Evolutionary conservation across 2,797 vertebrate genomes (phyloP), one percentile per base, ranked within the genome.

Genomic region (Xiphorhynchus erythropygius): DNA sequence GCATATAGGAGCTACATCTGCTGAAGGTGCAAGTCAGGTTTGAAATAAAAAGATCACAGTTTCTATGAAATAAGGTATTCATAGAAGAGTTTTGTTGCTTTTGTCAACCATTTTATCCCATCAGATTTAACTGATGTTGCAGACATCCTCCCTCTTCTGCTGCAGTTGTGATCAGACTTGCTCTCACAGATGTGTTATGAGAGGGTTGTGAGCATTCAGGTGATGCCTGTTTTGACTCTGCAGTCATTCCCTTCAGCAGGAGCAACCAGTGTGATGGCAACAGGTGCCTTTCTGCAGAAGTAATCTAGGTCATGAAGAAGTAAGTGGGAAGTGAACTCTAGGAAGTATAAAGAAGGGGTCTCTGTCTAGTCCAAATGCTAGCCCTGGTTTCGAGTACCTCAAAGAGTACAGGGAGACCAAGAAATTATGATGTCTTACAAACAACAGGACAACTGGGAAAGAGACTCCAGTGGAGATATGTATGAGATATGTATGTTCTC

Each of bases 401-500:
- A n/a, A 10, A 75, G 18, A 30, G 63, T 49, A 73, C 5, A 62
- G 16, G 18, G 33, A 84, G 9, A 87, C 18, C 19, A 49, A 63
- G 44, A 63, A 80, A 71, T 52, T 28, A 17, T 5, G 5, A 28
- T 28, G 13, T 24, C 37, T 80, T 25, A 53, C 24, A 84, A 75
- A 62, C 28, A 70, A 18, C 18, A 32, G 16, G 42, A 67, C 18
- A 84, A 80, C 11, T 22, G 17, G 30, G 30, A 30, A 27, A 84
- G 8, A 50, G 10, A 37, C 18, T 81, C 28, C 12, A 64, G 16
- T 56, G 18, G 11, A 63, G 41, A 12, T 11, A n/a, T 3, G 1
- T 0, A 0, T 24, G 11, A 63, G 41, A 12, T 11, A n/a, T 3
- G 1, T 0, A 0, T 24, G 21, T 8, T 76, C 2, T 37, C 37